Evolutionary conservation across 1,140 invertebrate genomes (phyloP).

Genomic region (Leptestheria dahalacensis): DNA sequence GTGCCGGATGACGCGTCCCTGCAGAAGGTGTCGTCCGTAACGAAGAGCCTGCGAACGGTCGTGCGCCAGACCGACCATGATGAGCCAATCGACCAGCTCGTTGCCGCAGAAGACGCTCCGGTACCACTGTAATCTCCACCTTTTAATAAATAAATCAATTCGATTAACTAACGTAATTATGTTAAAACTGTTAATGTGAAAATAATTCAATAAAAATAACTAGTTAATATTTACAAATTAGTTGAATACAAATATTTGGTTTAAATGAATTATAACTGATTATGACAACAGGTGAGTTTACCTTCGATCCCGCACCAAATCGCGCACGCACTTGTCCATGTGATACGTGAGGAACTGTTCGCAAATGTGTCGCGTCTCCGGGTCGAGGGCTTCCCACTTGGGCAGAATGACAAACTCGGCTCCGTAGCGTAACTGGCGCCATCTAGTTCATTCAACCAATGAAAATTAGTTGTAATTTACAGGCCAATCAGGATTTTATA

Average conservation of each 20-base stretch:
- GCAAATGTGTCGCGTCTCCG: constrained; percentile 64
- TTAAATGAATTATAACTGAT: too few relatives aligned
- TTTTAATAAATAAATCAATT: constrained; percentile 19
- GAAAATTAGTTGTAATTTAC: neutral
- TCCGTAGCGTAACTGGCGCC: constrained; percentile 40
- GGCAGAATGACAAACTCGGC: constrained; percentile 52
- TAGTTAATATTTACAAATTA: neutral
- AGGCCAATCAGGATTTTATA: neutral
- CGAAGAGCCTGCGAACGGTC: constrained; percentile 57
- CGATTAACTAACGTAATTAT: too few relatives aligned
- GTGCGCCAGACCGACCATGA: constrained; percentile 54
- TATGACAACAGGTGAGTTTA: too few relatives aligned
- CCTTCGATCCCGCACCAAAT: constrained; percentile 58
- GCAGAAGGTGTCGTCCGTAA: constrained; percentile 67
- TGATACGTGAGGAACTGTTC: constrained; percentile 78
- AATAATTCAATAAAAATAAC: constrained; percentile 1
- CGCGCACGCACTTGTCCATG: constrained; percentile 56
- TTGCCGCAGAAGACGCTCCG: constrained; percentile 63
- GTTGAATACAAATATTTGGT: too few relatives aligned
- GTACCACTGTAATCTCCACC: constrained; percentile 56
- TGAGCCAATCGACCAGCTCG: constrained; percentile 71
- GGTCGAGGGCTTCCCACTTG: constrained; percentile 49
- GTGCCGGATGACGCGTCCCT: constrained; percentile 67
- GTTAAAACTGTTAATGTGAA: neutral
- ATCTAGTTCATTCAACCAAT: too few relatives aligned